phyloP scores from a whole-genome alignment of 2,888 invertebrate genomes.

The Notocelia uddmanniana region DNA sequence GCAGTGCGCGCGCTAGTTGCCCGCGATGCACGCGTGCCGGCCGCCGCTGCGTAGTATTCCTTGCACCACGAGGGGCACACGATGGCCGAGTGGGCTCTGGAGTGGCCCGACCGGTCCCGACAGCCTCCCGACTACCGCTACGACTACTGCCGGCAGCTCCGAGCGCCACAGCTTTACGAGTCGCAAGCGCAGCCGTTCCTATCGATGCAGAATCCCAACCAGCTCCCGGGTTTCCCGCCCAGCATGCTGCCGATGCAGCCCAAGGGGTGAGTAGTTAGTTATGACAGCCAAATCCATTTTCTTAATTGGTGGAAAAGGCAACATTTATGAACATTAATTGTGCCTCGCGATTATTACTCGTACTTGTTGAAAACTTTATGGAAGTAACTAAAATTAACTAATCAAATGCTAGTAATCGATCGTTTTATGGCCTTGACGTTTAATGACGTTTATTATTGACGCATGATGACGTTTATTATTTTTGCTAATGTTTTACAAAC shows the following conservation, averaged over 20 bases:
- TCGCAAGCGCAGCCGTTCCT: conserved; percentile 51
- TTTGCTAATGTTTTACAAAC: background rate
- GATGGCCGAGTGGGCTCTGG: conserved; percentile 68
- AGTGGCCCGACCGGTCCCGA: conserved; percentile 57
- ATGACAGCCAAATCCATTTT: background rate
- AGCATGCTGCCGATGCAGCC: conserved; percentile 46
- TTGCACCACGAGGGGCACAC: conserved; percentile 49
- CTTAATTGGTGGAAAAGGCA: background rate
- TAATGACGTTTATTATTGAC: no score
- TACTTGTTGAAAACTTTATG: background rate
- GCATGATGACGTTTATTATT: no score
- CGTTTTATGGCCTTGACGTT: conserved; percentile 7
- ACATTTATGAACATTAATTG: background rate
- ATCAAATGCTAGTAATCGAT: conserved; percentile 6
- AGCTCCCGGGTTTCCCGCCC: conserved; percentile 49
- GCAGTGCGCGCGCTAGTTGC: conserved; percentile 74
- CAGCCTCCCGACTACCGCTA: conserved; percentile 55
- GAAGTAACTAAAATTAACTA: background rate
- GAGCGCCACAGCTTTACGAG: conserved; percentile 46
- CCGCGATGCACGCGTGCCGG: conserved; percentile 68
- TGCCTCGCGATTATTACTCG: background rate
- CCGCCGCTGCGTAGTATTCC: conserved; percentile 59
- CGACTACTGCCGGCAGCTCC: conserved; percentile 39
- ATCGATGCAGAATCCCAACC: conserved; percentile 45
- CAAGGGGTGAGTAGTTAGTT: conserved; percentile 48